Percentiles rank a stretch among this genome's conserved stretches.
Conservation (phyloP, 1,140 invertebrate genomes). For the Pseudachorutes palmiensis region DNA sequence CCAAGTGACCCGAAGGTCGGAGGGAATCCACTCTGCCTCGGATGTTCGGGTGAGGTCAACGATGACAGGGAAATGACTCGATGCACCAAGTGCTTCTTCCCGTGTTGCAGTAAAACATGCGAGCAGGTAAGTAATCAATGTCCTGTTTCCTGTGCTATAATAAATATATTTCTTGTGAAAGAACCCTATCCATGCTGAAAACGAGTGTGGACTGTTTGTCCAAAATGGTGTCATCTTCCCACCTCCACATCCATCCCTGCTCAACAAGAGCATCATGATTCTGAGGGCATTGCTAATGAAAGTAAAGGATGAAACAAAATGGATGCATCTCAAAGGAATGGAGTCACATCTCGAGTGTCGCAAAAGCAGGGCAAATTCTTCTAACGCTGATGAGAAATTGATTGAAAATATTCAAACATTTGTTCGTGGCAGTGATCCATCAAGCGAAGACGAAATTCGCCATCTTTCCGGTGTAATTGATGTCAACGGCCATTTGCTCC, state of each 20-base stretch:
- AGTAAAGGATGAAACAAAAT: not conserved
- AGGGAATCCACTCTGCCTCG: not conserved
- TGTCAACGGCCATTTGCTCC: slow-evolving; percentile 72
- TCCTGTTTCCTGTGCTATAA: not conserved
- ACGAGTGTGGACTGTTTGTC: not conserved
- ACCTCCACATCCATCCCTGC: not conserved
- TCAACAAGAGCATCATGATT: slow-evolving; percentile 6
- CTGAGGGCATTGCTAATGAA: not conserved
- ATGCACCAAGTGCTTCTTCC: slow-evolving; percentile 7
- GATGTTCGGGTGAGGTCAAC: not conserved
- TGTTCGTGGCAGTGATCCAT: not conserved
- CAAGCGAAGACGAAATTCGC: slow-evolving; percentile 56
- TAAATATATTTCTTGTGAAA: not conserved
- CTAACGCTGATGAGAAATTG: not conserved
- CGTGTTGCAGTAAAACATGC: not conserved
- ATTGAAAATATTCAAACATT: not conserved
- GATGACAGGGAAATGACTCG: not conserved
- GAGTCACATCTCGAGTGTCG: not conserved
- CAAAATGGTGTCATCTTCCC: not conserved
- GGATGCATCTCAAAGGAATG: not conserved
- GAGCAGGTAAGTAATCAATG: not conserved
- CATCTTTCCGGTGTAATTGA: slow-evolving; percentile 62
- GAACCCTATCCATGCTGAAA: not conserved
- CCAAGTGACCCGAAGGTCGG: not conserved
- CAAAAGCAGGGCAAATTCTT: not conserved